A percentile compares a stretch with the other conserved stretches of the same genome.
Conservation (phyloP, 2,113 vertebrate genomes). For the Suricata suricatta region DNA sequence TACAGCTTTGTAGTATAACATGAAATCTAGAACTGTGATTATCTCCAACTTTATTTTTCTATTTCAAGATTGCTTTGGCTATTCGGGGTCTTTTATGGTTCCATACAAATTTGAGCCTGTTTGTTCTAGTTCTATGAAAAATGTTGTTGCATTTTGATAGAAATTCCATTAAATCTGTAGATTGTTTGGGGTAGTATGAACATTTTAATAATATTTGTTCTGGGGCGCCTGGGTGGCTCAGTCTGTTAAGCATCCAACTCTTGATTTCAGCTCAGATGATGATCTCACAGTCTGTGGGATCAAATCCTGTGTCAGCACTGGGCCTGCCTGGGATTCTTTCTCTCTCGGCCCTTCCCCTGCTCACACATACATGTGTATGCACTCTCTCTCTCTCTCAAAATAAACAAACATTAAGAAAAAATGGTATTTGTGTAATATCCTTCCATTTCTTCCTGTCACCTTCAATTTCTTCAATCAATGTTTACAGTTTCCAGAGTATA, state of each 20-base stretch:
- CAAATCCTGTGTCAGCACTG: too few relatives aligned
- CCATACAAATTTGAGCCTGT: background rate
- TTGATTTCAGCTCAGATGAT: too few relatives aligned
- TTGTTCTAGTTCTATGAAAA: background rate
- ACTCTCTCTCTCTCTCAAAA: too few relatives aligned
- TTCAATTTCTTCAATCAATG: background rate
- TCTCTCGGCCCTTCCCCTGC: too few relatives aligned
- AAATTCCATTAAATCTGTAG: background rate
- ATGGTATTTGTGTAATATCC: background rate
- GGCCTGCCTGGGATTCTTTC: too few relatives aligned
- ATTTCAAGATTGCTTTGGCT: background rate
- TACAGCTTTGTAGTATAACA: background rate
- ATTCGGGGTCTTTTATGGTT: background rate
- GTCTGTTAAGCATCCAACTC: too few relatives aligned
- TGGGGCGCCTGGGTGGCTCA: background rate
- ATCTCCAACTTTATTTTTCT: background rate
- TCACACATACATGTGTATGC: too few relatives aligned
- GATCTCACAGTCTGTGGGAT: too few relatives aligned
- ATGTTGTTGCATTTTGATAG: background rate
- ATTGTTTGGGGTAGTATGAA: background rate
- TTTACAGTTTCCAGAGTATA: background rate
- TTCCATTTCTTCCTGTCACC: background rate
- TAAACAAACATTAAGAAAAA: too few relatives aligned
- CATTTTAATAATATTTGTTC: background rate
- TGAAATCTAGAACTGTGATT: background rate